Evolutionary conservation across 2,797 vertebrate genomes (phyloP), one percentile per base, ranked within the genome.

Genomic region (Rhodeus uyekii): DNA sequence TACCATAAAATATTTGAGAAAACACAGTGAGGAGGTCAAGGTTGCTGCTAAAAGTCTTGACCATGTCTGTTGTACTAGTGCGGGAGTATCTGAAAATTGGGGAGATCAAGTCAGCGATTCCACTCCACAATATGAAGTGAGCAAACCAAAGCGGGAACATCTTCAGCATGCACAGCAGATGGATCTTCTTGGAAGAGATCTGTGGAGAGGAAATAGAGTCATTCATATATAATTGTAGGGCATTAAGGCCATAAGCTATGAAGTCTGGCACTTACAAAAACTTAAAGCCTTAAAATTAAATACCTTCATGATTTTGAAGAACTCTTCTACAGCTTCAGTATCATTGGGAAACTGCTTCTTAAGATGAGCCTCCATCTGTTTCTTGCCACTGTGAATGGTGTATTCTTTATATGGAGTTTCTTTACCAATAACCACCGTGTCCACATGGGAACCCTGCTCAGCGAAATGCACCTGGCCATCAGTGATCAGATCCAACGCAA

Each of bases 291-390:
- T n/a, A n/a, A n/a, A n/a, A n/a, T n/a, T n/a, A n/a, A n/a, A 32
- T 27, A 73, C 76, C 68, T 78, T 78, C 76, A 79, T 83, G 10
- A 79, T 75, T 67, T 65, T 65, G 9, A 83, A 83, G 2, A 83
- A 8, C 60, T 83, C 76, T 36, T 79, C 76, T 53, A 83, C 77
- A 0, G 82, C 82, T 29, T 48, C 32, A 6, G 48, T 34, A 22
- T 83, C 82, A 79, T 42, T 72, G 34, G 82, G 58, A 55, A 83
- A 83, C 67, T 83, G 81, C 42, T 78, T 77, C 55, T 83, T 83
- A 3, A 78, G 76, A 78, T 78, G 76, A 78, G 63, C 46, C 46
- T 78, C 76, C 76, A 78, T 78, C 9, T 78, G 64, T 10, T 50
- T 50, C 18, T 78, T 78, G 18, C 76, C 76, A 5, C 7, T 67